Evolutionary conservation across 2,888 invertebrate species (phyloP), one percentile per base, ranked within the genome.

Genomic region (Meiosimyza decipiens): DNA sequence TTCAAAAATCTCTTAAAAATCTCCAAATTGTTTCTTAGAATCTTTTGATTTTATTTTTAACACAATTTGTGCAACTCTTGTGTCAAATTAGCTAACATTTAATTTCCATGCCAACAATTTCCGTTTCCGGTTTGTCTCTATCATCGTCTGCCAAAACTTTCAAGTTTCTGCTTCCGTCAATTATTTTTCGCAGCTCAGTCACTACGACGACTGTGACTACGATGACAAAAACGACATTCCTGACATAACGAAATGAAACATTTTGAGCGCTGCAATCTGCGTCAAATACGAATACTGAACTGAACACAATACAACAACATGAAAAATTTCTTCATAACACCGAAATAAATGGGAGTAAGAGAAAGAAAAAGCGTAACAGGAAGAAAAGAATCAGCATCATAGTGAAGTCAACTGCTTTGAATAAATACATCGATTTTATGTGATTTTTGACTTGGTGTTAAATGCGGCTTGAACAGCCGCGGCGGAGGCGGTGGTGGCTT

Each of bases 81-180:
- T 40, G 40, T 40, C 40, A 40, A 40, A 40, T 40, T 40, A 40
- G 40, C 9, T 40, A 40, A 40, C 40, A 40, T 40, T 40, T 40
- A 40, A 40, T 57, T 57, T 22, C 11, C 28, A 28, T 47, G 63
- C n/a, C 63, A 63, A 47, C 49, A 33, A 63, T 28, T 63, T 63
- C 63, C 63, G 63, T 47, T 63, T 49, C 63, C 47, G 63, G 16
- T 47, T 63, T 47, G 63, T 47, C 63, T 40, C 18, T 40, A n/a
- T n/a, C n/a, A n/a, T 18, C 18, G 47, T 47, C n/a, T 18, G 33
- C 6, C 33, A 40, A 63, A 63, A 63, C 63, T 63, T 63, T 47
- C 62, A 40, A 33, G 62, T 40, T 40, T 6, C 47, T 15, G 15
- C 63, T 63, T 28, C 63, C 63, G 63, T 49, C 63, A 63, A 63